Evolutionary conservation across 2,797 vertebrate species (phyloP), one percentile per base, ranked within the genome.

Genomic region (Picus viridis): DNA sequence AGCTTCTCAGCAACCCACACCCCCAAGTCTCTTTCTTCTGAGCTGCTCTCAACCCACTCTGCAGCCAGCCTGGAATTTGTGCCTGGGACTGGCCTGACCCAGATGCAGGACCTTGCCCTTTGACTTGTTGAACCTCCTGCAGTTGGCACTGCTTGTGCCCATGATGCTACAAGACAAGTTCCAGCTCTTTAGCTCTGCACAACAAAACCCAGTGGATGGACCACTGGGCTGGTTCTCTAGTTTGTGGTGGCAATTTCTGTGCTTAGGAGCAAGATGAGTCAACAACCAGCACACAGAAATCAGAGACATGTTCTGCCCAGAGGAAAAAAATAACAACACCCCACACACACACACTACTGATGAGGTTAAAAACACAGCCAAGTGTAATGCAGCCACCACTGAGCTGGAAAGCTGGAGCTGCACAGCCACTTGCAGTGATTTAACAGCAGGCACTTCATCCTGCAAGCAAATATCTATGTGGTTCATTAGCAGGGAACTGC

Each of bases 121-220:
- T 22, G 11, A 49, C 47, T 49, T 23, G 47, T 23, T 22, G 11
- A 49, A 23, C 22, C 47, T 49, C 47, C 22, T 7, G 47, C 22
- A 49, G 47, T 22, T 23, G 47, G 5, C 47, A 49, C 22, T 23
- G 47, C 34, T 5, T 5, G 18, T 12, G 43, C 22, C 22, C 1
- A 0, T 1, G 3, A 51, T 10, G 70, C 43, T 26, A 12, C 0
- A 0, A 65, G 73, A 54, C 0, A 5, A 83, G 32, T 30, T 39
- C 19, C 18, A 65, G 70, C 61, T 69, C 79, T 43, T 47, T 20
- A 16, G 30, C 27, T 24, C 30, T 36, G 18, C 32, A 27, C 16
- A 16, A 71, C 54, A 78, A 86, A 43, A 22, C 15, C 47, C 22
- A 16, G 67, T 19, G 63, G 59, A 59, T 0, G 3, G 39, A 30